Percentiles rank a stretch among this genome's conserved stretches.
Evolutionary conservation across 2,888 invertebrate genomes (phyloP).

Genomic region (Yponomeuta cagnagella): DNA sequence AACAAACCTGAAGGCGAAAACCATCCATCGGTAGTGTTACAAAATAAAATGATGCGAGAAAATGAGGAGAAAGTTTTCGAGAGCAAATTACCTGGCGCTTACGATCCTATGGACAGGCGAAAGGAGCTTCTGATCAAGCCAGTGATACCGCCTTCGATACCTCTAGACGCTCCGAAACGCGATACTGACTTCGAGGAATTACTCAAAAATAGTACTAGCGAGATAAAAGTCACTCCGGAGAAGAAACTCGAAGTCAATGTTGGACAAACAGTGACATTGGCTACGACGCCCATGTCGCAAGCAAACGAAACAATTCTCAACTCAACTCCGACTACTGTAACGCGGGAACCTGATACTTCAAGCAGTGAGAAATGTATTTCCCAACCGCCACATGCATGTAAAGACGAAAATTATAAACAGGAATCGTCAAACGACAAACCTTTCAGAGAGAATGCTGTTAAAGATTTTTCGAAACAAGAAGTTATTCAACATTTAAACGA

Average conservation of each 20-base stretch:
- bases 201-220: constrained; percentile 67
- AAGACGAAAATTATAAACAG: neutral
- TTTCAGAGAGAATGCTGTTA: neutral
- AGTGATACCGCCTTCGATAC: constrained; percentile 22
- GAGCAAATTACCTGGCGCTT: constrained; percentile 20
- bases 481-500: neutral
- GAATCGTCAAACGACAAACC: neutral
- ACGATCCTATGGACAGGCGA: constrained; percentile 31
- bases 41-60: constrained; percentile 28
- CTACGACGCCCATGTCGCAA: constrained; percentile 26
- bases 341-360: neutral
- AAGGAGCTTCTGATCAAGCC: constrained; percentile 25
- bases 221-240: constrained; percentile 64
- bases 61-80: constrained; percentile 27
- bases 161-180: constrained; percentile 45
- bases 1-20: constrained; percentile 40
- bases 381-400: neutral
- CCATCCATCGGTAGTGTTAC: constrained; percentile 20
- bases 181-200: constrained; percentile 71
- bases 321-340: neutral
- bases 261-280: constrained; percentile 50
- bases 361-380: constrained; percentile 14
- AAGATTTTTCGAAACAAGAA: neutral
- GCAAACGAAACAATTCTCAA: neutral
- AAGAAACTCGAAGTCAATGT: constrained; percentile 61